phyloP scores from a whole-genome alignment of 2,888 invertebrate species.

The Zhuqinia jingwanae region DNA sequence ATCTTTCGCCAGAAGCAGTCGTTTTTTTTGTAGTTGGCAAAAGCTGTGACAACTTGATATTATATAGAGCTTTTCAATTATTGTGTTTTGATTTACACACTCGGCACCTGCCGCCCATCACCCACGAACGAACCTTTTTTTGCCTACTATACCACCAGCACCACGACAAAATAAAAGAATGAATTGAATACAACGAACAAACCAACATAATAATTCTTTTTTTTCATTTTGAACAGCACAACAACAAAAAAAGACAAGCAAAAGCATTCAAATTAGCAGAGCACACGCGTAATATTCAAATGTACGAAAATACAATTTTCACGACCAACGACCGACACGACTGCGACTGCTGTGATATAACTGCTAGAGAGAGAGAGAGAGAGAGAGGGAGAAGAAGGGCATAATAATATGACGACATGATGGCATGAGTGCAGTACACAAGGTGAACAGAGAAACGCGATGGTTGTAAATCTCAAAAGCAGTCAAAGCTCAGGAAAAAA shows the following conservation, averaged over 20 bases:
- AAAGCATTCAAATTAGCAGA: no score
- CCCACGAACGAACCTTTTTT: conserved; percentile 23
- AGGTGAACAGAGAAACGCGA: neutral
- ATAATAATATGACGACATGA: conserved; percentile 38
- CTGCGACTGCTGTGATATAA: no score
- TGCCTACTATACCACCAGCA: no score
- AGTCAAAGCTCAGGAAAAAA: neutral
- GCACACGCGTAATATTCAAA: conserved; percentile 7
- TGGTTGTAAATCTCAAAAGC: conserved; percentile 18
- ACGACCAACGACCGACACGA: no score
- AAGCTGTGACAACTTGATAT: conserved; percentile 60
- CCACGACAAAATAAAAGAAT: no score
- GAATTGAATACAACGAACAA: neutral
- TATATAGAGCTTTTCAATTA: conserved; percentile 67
- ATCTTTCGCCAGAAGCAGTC: neutral
- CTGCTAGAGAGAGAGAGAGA: no score
- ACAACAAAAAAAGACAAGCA: no score
- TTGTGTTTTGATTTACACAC: conserved; percentile 70
- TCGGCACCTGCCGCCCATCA: conserved; percentile 63
- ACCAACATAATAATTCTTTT: conserved; percentile 21
- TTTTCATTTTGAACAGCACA: neutral
- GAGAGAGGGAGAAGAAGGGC: no score
- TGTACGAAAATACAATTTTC: conserved; percentile 3
- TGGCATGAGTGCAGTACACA: neutral
- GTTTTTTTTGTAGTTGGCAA: conserved; percentile 47